Conservation (phyloP, 2,888 invertebrate species). For the Cephus pygmeus region DNA sequence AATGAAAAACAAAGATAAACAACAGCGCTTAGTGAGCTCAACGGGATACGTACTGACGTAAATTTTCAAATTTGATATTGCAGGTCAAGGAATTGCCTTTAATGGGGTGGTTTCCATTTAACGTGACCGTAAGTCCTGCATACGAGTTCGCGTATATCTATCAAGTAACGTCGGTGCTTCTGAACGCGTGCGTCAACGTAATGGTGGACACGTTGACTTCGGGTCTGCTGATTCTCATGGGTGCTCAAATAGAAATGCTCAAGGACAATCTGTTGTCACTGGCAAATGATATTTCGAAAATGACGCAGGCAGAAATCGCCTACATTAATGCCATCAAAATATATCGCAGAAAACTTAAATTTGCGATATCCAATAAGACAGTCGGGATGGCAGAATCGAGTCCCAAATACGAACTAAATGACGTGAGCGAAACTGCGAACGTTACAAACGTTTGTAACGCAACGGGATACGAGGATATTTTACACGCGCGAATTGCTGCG, state of each 20-base stretch:
- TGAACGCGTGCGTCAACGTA: slow-evolving; percentile 68
- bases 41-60: no score
- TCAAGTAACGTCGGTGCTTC: slow-evolving; percentile 65
- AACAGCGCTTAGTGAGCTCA: no score
- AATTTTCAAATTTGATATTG: no score
- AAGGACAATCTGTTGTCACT: slow-evolving; percentile 21
- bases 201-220: slow-evolving; percentile 68
- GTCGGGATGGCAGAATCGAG: no score
- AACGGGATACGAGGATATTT: background rate
- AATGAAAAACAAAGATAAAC: background rate
- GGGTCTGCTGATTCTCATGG: slow-evolving; percentile 67
- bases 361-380: no score
- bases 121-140: slow-evolving; percentile 60
- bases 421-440: no score
- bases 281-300: no score
- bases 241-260: slow-evolving; percentile 67
- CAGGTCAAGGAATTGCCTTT: slow-evolving; percentile 24
- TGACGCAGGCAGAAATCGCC: no score
- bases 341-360: no score
- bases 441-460: no score
- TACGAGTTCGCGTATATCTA: slow-evolving; percentile 67
- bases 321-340: no score
- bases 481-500: slow-evolving; percentile 17
- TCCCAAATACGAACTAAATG: no score
- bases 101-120: slow-evolving; percentile 67